Base-by-base conservation (phyloP, 2,888 invertebrate species). In the Hirtodrosophila histrioides region DNA sequence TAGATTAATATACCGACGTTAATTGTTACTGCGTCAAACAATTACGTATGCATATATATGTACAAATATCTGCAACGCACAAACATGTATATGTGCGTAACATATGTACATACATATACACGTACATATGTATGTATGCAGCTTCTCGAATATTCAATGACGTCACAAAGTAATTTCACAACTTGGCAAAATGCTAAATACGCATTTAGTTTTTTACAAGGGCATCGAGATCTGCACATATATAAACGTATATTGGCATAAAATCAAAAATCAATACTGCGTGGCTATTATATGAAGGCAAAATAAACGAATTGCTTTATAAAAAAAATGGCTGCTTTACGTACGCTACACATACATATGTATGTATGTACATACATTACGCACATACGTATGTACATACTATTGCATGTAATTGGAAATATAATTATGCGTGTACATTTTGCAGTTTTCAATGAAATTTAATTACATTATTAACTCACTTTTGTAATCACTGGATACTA, bases 121-220 rank as follows among this genome's bases (percentile, higher is more conserved):
- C 4, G 24, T 24, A 24, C 2, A n/a, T 11, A 23, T 27, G 6
- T 11, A 27, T 44, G 11, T 4, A 4, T 27, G 8, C 27, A 17
- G 17, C 23, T 62, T 76, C 76, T 76, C 53, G 76, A 76, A 76
- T 12, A 27, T 54, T 67, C 63, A 35, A 55, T 71, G 58, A 75
- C 64, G 64, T 31, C 75, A 62, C 24, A 58, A 43, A 36, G 9
- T 24, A 11, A 75, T 79, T 79, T 76, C 80, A 76, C 71, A 66
- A 78, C 31, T n/a, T 67, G 6, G 7, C 10, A 51, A 46, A 43
- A 12, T 33, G 11, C n/a, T 17, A 40, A 43, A 49, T 46, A 40
- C 46, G 40, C 41, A 69, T 31, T 49, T 48, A 9, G 3, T 51
- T 3, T 41, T 54, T 27, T 31, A 24, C 63, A 63, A 50, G 44